Conservation (phyloP, 2,888 invertebrate species). For the Iphiclides podalirius region DNA sequence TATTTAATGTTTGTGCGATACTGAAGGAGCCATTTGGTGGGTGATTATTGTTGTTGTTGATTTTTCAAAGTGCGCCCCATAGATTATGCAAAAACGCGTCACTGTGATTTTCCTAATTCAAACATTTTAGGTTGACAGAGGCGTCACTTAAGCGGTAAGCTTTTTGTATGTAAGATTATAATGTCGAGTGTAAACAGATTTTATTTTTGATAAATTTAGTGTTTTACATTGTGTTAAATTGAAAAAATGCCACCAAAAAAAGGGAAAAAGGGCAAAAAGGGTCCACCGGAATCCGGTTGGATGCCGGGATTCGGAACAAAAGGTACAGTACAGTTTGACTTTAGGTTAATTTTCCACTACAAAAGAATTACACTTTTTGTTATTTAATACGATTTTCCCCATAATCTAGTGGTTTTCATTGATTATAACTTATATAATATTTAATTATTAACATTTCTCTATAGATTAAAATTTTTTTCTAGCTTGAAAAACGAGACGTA, state of each 20-base stretch:
- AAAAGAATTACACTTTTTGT: too few species aligned
- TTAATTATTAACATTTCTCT: too few species aligned
- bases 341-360: too few species aligned
- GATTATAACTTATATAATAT: too few species aligned
- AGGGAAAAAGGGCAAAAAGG: constrained; percentile 53
- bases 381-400: too few species aligned
- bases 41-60: too few species aligned
- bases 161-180: constrained; percentile 27
- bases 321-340: constrained; percentile 42
- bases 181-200: constrained; percentile 33
- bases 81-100: constrained; percentile 1
- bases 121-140: constrained; percentile 24
- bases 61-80: constrained; percentile 3
- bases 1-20: too few species aligned
- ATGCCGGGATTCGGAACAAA: constrained; percentile 69
- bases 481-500: too few species aligned
- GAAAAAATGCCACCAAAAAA: constrained; percentile 59
- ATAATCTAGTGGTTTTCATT: too few species aligned
- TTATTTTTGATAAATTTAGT: constrained; percentile 26
- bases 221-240: constrained; percentile 27
- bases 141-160: constrained; percentile 31
- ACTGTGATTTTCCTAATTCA: constrained; percentile 21
- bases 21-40: too few species aligned
- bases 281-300: constrained; percentile 72
- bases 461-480: too few species aligned